These are phyloP conservation scores for Datnioides undecimradiatus DNA, from an alignment of 2,113 vertebrate genomes.

Conservation along the genomic window DNA sequence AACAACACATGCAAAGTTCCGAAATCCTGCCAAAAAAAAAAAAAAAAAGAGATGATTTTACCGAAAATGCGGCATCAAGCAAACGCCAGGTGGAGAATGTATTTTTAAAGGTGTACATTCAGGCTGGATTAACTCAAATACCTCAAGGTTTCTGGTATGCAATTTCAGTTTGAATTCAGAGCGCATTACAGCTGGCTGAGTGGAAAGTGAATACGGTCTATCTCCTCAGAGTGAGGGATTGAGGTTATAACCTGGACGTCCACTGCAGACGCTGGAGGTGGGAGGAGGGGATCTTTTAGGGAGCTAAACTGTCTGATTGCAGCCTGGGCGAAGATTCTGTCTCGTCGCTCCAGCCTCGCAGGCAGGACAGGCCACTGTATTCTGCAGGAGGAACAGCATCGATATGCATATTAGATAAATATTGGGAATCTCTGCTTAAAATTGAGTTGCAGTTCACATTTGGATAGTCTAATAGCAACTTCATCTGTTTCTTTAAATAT, in stretches of 20 bases:
- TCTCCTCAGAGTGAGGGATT: constrained; percentile 67
- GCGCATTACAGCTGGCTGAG: constrained; percentile 48
- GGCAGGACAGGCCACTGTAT: not conserved
- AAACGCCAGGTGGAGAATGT: not conserved
- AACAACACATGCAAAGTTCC: not conserved
- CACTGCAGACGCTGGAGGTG: constrained; percentile 21
- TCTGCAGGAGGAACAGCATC: constrained; percentile 22
- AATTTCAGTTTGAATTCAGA: constrained; percentile 56
- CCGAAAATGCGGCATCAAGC: constrained; percentile 1
- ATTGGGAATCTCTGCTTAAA: not conserved
- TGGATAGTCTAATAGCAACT: constrained; percentile 10
- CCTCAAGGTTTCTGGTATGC: constrained; percentile 40
- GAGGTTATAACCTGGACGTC: constrained; percentile 69
- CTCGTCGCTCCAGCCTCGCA: not conserved
- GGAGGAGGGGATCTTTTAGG: constrained; percentile 15
- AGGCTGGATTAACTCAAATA: constrained; percentile 37
- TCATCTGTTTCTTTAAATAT: not conserved
- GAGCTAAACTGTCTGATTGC: constrained; percentile 45
- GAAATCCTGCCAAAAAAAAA: not conserved
- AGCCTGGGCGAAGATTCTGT: constrained; percentile 11
- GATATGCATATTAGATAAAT: constrained; percentile 28
- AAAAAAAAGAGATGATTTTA: not conserved
- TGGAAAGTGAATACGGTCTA: constrained; percentile 57
- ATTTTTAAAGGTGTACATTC: constrained; percentile 28
- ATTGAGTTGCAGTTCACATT: not conserved